These are phyloP conservation scores for Micrastur ruficollis DNA, from an alignment of 2,797 vertebrate genomes.

Conservation along the genomic window DNA sequence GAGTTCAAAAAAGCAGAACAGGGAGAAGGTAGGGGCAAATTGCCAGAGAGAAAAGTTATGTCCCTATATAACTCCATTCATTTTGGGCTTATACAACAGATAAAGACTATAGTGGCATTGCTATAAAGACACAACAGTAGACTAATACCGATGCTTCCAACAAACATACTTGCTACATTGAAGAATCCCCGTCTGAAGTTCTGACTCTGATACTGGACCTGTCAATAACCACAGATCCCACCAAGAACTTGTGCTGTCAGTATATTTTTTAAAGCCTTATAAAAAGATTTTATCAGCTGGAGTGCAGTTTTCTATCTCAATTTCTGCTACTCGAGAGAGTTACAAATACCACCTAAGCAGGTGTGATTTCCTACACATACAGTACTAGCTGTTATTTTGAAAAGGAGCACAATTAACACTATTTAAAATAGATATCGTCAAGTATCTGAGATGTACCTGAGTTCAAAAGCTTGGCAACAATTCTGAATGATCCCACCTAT, in stretches of 20 bases:
- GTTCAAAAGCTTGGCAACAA: background rate
- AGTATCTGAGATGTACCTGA: rapidly evolving
- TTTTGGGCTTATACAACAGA: background rate
- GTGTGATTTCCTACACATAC: rapidly evolving
- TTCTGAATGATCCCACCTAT: background rate
- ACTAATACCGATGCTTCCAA: background rate
- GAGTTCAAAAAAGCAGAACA: background rate
- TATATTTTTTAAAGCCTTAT: background rate
- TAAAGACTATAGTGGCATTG: rapidly evolving
- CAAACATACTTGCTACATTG: rapidly evolving
- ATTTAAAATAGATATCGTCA: background rate
- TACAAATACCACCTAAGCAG: background rate
- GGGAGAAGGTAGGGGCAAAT: background rate
- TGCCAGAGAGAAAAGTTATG: background rate
- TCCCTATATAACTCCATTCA: background rate
- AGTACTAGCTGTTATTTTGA: background rate
- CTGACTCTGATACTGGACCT: background rate
- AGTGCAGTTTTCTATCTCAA: background rate
- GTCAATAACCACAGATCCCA: background rate
- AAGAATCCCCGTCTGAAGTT: background rate
- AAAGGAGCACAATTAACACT: background rate
- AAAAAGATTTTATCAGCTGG: background rate
- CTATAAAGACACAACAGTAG: background rate
- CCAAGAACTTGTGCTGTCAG: background rate
- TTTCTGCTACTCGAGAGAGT: background rate